phyloP scores from a whole-genome alignment of 2,797 vertebrate genomes.

The Kryptopterus vitreolus region DNA sequence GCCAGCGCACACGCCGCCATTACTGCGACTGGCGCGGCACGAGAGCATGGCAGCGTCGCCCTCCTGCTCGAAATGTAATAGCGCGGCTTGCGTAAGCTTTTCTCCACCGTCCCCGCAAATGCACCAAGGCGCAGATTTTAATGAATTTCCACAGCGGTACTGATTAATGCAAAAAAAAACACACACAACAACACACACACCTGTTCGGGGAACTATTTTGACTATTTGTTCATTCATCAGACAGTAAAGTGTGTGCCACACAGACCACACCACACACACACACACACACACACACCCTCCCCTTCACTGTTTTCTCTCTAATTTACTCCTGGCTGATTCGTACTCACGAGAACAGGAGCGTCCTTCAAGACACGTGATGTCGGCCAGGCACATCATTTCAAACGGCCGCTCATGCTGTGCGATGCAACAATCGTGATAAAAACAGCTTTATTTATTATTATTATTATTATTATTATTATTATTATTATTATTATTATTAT shows the following conservation, averaged over 20 bases:
- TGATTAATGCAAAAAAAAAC: slow-evolving; percentile 14
- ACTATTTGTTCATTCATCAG: background rate
- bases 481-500: too few species aligned
- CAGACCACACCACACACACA: too few species aligned
- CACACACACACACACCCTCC: too few species aligned
- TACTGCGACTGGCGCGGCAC: slow-evolving; percentile 23
- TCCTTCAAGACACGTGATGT: background rate
- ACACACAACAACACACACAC: too few species aligned
- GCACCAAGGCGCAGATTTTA: slow-evolving; percentile 19
- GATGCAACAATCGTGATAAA: background rate
- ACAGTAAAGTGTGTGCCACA: background rate
- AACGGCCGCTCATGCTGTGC: background rate
- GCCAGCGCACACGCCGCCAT: slow-evolving; percentile 3
- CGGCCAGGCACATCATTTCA: background rate
- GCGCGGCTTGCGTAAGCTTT: background rate
- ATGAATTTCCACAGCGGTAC: slow-evolving; percentile 11
- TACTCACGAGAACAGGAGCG: background rate
- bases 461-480: background rate
- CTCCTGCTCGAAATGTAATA: slow-evolving; percentile 28
- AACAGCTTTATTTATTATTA: background rate
- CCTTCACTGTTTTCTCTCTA: background rate
- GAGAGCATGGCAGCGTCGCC: slow-evolving; percentile 1
- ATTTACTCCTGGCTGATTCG: background rate
- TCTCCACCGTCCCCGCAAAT: slow-evolving; percentile 20
- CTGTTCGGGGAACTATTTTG: slow-evolving; percentile 1